These are phyloP conservation scores for Terebella lapidaria DNA, from an alignment of 2,888 invertebrate genomes.

Conservation along the genomic window DNA sequence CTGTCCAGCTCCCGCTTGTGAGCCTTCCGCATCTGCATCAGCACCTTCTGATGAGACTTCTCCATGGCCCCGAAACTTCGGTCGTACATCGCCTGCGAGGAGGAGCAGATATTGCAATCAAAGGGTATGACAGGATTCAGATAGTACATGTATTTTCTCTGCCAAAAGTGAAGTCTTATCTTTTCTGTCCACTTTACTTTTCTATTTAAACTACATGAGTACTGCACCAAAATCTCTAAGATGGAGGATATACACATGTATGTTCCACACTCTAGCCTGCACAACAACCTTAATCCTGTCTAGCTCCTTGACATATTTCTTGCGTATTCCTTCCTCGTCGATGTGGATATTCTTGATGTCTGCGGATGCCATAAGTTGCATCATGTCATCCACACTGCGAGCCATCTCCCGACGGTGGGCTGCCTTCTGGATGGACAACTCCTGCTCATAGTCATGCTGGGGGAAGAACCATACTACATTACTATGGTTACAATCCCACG, in stretches of 20 bases:
- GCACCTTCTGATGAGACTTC: conserved; percentile 25
- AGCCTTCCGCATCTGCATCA: conserved; percentile 23
- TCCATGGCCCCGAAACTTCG: conserved; percentile 24
- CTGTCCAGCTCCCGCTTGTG: conserved; percentile 80
- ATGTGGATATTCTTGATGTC: conserved; percentile 24
- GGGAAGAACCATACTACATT: neutral
- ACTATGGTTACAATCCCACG: neutral
- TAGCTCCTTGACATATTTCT: conserved; percentile 26
- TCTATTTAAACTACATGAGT: neutral
- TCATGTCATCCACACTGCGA: conserved; percentile 25
- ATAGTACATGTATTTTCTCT: too few species aligned
- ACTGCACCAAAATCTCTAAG: too few species aligned
- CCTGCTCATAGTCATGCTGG: conserved; percentile 27
- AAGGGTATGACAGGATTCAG: too few species aligned
- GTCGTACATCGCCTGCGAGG: conserved; percentile 24
- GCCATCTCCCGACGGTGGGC: conserved; percentile 25
- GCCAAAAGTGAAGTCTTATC: neutral
- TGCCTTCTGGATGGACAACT: conserved; percentile 21
- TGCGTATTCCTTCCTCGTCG: conserved; percentile 23
- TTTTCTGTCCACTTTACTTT: neutral
- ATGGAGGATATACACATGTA: too few species aligned
- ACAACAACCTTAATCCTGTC: conserved; percentile 24
- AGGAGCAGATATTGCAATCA: too few species aligned
- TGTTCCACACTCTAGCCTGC: neutral
- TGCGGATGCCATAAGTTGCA: conserved; percentile 21